Evolutionary conservation across 2,797 vertebrate genomes (phyloP).

Genomic region (Gambusia yucatana): DNA sequence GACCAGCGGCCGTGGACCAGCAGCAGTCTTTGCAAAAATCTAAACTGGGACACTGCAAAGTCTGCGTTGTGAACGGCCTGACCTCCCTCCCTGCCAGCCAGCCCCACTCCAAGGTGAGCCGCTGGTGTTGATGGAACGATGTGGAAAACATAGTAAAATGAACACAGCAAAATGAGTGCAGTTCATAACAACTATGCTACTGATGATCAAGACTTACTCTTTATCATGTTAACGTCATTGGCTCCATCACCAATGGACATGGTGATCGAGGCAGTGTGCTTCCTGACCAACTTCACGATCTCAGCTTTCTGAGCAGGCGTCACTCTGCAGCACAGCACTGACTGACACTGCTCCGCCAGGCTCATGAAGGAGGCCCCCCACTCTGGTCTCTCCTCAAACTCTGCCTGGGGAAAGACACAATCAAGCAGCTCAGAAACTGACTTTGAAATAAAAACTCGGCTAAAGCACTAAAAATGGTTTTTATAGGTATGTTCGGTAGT

Average conservation of each 20-base stretch:
- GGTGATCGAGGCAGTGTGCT: constrained; percentile 83
- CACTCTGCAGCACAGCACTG: constrained; percentile 93
- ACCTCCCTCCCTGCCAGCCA: constrained; percentile 89
- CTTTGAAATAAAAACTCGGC: neutral
- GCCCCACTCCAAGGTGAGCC: constrained; percentile 90
- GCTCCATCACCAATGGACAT: constrained; percentile 93
- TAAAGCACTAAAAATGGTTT: neutral
- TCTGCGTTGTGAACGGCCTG: constrained; percentile 93
- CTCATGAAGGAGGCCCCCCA: constrained; percentile 83
- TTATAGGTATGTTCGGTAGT: neutral
- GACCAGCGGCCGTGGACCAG: constrained; percentile 94
- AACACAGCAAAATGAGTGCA: neutral
- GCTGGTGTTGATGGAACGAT: constrained; percentile 69
- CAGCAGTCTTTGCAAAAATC: constrained; percentile 88
- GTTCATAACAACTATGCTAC: neutral
- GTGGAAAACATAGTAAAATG: neutral
- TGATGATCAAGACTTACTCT: constrained; percentile 83
- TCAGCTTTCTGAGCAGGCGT: constrained; percentile 93
- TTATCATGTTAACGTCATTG: constrained; percentile 98
- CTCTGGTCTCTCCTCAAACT: constrained; percentile 74
- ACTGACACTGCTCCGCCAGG: constrained; percentile 86
- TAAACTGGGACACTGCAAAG: constrained; percentile 90
- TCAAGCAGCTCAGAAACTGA: constrained; percentile 13
- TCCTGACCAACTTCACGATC: constrained; percentile 87
- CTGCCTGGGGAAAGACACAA: constrained; percentile 59